Percentiles rank a stretch among this genome's conserved stretches.
Conservation (phyloP, 2,113 vertebrate genomes). For the Rostratula benghalensis region DNA sequence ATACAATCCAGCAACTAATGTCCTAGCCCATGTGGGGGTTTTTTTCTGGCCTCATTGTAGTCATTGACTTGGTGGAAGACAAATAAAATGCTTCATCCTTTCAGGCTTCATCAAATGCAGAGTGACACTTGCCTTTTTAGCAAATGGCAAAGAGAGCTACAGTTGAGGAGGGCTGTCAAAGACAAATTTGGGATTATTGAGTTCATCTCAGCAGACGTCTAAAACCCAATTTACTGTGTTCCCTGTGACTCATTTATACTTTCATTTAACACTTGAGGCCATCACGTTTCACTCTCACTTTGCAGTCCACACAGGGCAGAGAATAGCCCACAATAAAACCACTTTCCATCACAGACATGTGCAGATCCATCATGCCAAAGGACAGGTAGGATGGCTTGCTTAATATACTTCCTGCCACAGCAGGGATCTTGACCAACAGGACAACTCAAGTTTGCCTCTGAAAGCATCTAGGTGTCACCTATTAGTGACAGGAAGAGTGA, state of each 20-base stretch:
- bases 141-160: not conserved
- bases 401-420: not conserved
- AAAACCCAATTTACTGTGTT: rapidly evolving
- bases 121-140: not conserved
- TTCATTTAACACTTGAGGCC: not conserved
- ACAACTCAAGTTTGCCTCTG: not conserved
- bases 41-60: not conserved
- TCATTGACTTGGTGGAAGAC: not conserved
- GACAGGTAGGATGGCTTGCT: not conserved
- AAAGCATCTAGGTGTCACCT: not conserved
- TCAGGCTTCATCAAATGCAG: not conserved
- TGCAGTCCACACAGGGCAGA: not conserved
- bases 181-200: not conserved
- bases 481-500: not conserved
- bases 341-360: not conserved
- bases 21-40: not conserved
- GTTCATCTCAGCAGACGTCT: not conserved
- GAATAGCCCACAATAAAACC: not conserved
- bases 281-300: not conserved
- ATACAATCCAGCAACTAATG: not conserved
- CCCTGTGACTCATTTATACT: not conserved
- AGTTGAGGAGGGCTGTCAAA: not conserved
- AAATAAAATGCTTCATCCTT: not conserved
- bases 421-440: not conserved
- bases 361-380: not conserved